Conservation (phyloP, 2,113 vertebrate species). For the Callorhinus ursinus region DNA sequence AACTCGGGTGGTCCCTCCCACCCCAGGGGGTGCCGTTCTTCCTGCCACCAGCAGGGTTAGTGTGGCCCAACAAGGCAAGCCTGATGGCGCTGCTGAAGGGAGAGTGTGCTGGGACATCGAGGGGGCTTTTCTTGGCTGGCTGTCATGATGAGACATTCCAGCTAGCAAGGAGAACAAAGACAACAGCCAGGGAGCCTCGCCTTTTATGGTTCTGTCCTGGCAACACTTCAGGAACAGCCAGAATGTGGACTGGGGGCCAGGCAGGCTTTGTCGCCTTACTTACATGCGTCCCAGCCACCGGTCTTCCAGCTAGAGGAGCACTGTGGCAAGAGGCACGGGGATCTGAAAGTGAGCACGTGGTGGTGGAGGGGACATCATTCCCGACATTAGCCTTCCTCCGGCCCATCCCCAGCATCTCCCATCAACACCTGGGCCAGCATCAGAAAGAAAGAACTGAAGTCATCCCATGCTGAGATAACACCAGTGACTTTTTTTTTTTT, state of each 20-base stretch:
- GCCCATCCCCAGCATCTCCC: not conserved
- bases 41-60: not conserved
- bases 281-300: not conserved
- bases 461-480: not conserved
- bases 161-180: constrained; percentile 62
- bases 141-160: constrained; percentile 76
- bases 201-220: constrained; percentile 65
- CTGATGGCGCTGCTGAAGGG: not conserved
- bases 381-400: not conserved
- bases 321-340: not conserved
- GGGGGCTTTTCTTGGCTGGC: constrained; percentile 71
- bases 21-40: not conserved
- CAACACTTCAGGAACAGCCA: constrained; percentile 56
- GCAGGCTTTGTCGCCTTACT: constrained; percentile 31
- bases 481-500: not conserved
- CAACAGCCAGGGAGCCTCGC: constrained; percentile 53
- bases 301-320: not conserved
- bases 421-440: not conserved
- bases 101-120: constrained; percentile 57
- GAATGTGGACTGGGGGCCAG: not conserved
- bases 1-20: not conserved
- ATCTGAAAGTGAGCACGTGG: not conserved
- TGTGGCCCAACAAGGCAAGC: constrained; percentile 15
- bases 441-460: not conserved
- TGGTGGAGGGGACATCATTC: not conserved